Conservation (phyloP, 2,797 vertebrate species). For the Macropodus opercularis region DNA sequence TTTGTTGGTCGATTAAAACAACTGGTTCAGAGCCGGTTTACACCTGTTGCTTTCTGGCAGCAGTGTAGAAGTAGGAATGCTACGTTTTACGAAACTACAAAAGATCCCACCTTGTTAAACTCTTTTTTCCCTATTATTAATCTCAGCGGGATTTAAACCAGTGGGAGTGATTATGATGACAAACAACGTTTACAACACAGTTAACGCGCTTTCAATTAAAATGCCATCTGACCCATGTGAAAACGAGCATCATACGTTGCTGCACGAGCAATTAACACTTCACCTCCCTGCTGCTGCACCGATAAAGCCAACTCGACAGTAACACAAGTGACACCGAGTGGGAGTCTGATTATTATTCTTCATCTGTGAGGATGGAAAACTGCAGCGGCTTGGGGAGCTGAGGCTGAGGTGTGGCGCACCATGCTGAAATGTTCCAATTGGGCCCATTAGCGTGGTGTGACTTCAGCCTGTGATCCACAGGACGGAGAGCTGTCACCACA, state of each 20-base stretch:
- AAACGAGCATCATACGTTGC: constrained; percentile 33
- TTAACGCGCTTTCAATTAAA: constrained; percentile 21
- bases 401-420: constrained; percentile 64
- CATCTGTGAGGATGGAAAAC: constrained; percentile 56
- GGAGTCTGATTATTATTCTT: constrained; percentile 56
- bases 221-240: constrained; percentile 4
- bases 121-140: constrained; percentile 15
- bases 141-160: constrained; percentile 15
- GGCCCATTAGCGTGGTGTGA: constrained; percentile 68
- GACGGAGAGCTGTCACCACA: constrained; percentile 57
- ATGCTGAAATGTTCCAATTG: constrained; percentile 69
- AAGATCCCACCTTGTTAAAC: constrained; percentile 29
- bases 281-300: constrained; percentile 19
- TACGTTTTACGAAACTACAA: constrained; percentile 51
- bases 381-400: constrained; percentile 58
- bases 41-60: constrained; percentile 67
- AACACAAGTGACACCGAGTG: constrained; percentile 39
- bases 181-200: constrained; percentile 13
- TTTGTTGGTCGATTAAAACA: too few relatives aligned
- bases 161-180: constrained; percentile 1
- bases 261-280: constrained; percentile 45
- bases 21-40: too few relatives aligned
- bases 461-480: constrained; percentile 47
- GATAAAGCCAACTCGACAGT: constrained; percentile 20
- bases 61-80: constrained; percentile 15